Evolutionary conservation across 2,888 invertebrate genomes (phyloP).

Genomic region (Thalpophila matura): DNA sequence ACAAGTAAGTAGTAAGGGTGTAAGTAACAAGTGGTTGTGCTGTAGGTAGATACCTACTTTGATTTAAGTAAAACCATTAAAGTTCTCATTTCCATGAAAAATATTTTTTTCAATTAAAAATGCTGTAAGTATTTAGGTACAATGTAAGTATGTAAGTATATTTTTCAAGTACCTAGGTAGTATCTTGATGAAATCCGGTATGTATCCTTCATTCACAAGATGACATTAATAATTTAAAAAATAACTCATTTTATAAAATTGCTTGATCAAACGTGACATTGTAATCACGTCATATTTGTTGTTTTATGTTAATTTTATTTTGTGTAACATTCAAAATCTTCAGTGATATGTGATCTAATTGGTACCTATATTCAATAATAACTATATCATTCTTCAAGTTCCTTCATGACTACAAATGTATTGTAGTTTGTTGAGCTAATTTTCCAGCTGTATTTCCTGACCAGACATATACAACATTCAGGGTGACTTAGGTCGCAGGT

Average conservation of each 20-base stretch:
- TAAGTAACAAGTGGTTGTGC: no score
- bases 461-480: conserved; percentile 5
- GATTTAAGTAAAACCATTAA: no score
- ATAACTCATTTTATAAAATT: conserved; percentile 7
- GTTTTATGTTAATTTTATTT: conserved; percentile 59
- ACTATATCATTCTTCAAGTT: conserved; percentile 2
- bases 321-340: conserved; percentile 59
- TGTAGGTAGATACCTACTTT: no score
- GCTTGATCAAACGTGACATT: conserved; percentile 34
- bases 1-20: no score
- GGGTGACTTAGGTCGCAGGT: background rate
- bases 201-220: conserved; percentile 14
- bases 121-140: no score
- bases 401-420: background rate
- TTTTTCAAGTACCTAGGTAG: no score
- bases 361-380: conserved; percentile 23
- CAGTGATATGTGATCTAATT: conserved; percentile 57
- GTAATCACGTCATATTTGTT: conserved; percentile 54
- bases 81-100: no score
- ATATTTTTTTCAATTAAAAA: no score
- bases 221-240: conserved; percentile 20
- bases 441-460: conserved; percentile 4
- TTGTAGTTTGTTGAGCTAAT: background rate
- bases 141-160: no score
- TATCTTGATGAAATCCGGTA: background rate